These are phyloP conservation scores for Tautogolabrus adspersus DNA, from an alignment of 2,113 vertebrate genomes.

Conservation along the genomic window DNA sequence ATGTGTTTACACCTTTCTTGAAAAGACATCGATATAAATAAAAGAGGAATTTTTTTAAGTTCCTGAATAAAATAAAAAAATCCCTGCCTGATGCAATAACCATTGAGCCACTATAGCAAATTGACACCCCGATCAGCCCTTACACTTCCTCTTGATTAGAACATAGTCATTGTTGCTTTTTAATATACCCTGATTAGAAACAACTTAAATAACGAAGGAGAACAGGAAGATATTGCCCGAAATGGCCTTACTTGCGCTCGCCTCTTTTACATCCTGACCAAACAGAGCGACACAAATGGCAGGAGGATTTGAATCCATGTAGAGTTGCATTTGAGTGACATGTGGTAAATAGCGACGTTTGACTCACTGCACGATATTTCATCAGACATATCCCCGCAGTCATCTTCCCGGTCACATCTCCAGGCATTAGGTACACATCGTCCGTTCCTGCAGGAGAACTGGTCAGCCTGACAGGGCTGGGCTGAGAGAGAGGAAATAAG, in stretches of 20 bases:
- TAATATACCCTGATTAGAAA: no score
- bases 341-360: neutral
- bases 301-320: neutral
- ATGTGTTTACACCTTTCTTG: slow-evolving; percentile 13
- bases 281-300: slow-evolving; percentile 1
- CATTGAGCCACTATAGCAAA: neutral
- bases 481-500: slow-evolving; percentile 77
- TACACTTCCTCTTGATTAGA: neutral
- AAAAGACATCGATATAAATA: neutral
- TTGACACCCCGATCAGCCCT: neutral
- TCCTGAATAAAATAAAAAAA: neutral
- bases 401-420: slow-evolving; percentile 94
- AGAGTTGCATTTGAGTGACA: slow-evolving; percentile 32
- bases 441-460: slow-evolving; percentile 93
- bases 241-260: neutral
- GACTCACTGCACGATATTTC: slow-evolving; percentile 95
- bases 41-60: slow-evolving; percentile 3
- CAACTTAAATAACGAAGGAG: neutral
- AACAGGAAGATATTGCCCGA: neutral
- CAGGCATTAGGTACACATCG: slow-evolving; percentile 92
- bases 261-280: slow-evolving; percentile 9
- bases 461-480: slow-evolving; percentile 90
- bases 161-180: no score
- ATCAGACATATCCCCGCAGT: slow-evolving; percentile 94
- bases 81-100: neutral